These are phyloP conservation scores for Macrotis lagotis DNA, from an alignment of 2,113 vertebrate genomes.

Conservation along the genomic window DNA sequence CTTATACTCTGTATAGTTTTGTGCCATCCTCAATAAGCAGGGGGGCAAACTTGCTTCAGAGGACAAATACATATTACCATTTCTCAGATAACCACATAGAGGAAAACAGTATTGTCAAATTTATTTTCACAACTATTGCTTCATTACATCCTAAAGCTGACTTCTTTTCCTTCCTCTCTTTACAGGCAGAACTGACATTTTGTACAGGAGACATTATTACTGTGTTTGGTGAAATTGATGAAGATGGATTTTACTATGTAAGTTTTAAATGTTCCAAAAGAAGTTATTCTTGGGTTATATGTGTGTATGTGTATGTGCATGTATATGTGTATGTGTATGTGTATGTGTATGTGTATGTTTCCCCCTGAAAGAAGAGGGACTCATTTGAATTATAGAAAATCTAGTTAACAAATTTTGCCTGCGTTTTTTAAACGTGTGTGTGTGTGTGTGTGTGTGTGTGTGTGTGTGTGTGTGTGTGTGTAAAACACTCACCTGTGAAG, in stretches of 20 bases:
- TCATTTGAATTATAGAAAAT: fast-evolving
- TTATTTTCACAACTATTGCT: background rate
- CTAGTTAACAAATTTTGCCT: background rate
- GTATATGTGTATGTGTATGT: fast-evolving
- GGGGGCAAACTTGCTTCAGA: background rate
- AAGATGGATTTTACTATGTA: constrained; percentile 99
- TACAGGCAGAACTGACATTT: constrained; percentile 95
- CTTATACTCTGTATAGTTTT: background rate
- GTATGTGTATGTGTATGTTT: background rate
- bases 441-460: background rate
- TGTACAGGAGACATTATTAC: constrained; percentile 97
- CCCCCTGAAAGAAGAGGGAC: no score
- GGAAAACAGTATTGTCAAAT: background rate
- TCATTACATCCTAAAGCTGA: fast-evolving
- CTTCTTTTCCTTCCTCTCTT: background rate
- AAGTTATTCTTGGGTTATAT: fast-evolving
- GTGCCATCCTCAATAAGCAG: background rate
- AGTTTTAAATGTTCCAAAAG: constrained; percentile 78
- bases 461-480: no score
- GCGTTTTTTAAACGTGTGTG: background rate
- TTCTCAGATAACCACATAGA: background rate
- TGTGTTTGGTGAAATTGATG: constrained; percentile 97
- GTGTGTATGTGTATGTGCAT: fast-evolving
- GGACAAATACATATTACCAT: background rate
- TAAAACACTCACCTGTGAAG: background rate